These are phyloP conservation scores for Mantis religiosa DNA, from an alignment of 2,888 invertebrate species.

Conservation along the genomic window DNA sequence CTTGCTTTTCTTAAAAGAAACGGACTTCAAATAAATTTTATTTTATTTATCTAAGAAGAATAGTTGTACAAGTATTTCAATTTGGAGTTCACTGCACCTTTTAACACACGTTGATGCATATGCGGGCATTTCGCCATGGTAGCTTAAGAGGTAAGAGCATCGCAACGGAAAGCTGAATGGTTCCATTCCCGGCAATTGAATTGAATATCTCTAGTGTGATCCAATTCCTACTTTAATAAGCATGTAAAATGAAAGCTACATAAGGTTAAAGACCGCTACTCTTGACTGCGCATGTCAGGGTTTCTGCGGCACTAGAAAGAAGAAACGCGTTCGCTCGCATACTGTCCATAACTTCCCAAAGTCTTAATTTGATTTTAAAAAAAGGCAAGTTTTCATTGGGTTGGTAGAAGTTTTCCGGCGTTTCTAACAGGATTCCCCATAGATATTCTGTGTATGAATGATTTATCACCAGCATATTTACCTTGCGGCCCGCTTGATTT, in stretches of 20 bases:
- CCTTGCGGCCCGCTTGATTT: background rate
- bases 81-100: too few species aligned
- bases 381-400: background rate
- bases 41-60: too few species aligned
- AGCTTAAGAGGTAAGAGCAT: too few species aligned
- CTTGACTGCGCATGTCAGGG: background rate
- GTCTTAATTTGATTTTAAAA: background rate
- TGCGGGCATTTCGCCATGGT: too few species aligned
- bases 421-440: background rate
- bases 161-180: too few species aligned
- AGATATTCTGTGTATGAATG: background rate
- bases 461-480: background rate
- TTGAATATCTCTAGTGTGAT: too few species aligned
- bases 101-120: too few species aligned
- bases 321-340: background rate
- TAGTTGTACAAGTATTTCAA: too few species aligned
- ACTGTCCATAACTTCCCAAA: background rate
- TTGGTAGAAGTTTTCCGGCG: background rate
- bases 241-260: background rate
- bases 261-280: background rate
- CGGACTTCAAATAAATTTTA: too few species aligned
- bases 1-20: too few species aligned
- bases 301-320: background rate
- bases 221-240: background rate
- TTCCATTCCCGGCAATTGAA: too few species aligned